Conservation (phyloP, 2,888 invertebrate genomes). For the Limnephilus auricula region DNA sequence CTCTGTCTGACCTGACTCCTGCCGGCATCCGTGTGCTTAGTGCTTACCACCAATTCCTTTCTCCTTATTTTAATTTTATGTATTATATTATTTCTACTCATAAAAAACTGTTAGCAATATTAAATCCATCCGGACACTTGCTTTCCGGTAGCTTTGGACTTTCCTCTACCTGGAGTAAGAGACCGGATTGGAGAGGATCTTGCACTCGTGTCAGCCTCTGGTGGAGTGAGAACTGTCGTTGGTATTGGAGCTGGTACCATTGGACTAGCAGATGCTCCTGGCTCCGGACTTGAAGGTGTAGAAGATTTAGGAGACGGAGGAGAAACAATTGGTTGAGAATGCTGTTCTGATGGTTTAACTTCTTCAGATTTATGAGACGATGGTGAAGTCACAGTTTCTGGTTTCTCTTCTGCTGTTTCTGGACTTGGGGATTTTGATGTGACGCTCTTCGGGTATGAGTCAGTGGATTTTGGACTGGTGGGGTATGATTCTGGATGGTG, state of each 20-base stretch:
- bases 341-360: not conserved
- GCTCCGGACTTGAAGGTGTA: constrained; percentile 69
- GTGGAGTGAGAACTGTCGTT: not conserved
- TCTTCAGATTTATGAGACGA: not conserved
- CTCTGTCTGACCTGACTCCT: no score
- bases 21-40: not conserved
- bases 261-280: constrained; percentile 70
- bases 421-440: constrained; percentile 71
- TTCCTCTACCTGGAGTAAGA: constrained; percentile 79
- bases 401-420: constrained; percentile 66
- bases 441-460: constrained; percentile 61
- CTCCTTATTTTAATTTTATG: not conserved
- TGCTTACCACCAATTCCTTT: no score
- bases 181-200: constrained; percentile 70
- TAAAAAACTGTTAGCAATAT: constrained; percentile 61
- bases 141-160: constrained; percentile 85
- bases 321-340: constrained; percentile 19
- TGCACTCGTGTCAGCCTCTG: constrained; percentile 70
- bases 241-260: constrained; percentile 46
- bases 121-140: constrained; percentile 87
- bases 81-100: not conserved
- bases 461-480: constrained; percentile 72
- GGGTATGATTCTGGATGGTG: constrained; percentile 68
- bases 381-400: not conserved
- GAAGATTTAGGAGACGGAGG: constrained; percentile 67